Evolutionary conservation across 2,797 vertebrate genomes (phyloP).

Genomic region (Pseudochirops corinnae): DNA sequence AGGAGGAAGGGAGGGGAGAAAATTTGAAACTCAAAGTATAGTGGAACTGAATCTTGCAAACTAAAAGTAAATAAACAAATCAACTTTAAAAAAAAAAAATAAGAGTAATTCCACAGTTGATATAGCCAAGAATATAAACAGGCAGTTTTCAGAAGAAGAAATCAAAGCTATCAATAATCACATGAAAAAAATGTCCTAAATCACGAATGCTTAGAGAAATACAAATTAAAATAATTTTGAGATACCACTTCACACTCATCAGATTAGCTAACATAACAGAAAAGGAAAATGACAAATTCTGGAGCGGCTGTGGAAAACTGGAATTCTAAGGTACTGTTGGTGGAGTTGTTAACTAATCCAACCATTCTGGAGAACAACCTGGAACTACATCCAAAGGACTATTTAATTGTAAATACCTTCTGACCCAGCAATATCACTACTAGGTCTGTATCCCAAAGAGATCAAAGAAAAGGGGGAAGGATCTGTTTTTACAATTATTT

Average conservation of each 20-base stretch:
- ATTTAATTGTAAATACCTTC: not conserved
- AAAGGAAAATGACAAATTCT: not conserved
- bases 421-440: not conserved
- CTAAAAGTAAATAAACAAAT: too few relatives aligned
- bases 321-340: not conserved
- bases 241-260: not conserved
- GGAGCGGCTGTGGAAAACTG: not conserved
- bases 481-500: too few relatives aligned
- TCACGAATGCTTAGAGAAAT: not conserved
- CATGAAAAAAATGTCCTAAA: not conserved
- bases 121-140: not conserved
- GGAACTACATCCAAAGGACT: too few relatives aligned
- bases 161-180: not conserved
- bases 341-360: not conserved
- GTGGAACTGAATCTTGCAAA: too few relatives aligned
- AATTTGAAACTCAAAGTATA: too few relatives aligned
- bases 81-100: too few relatives aligned
- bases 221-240: not conserved
- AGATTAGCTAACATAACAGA: not conserved
- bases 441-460: not conserved
- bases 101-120: not conserved
- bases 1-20: too few relatives aligned
- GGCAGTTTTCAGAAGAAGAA: not conserved
- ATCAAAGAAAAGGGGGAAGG: not conserved
- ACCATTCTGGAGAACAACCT: not conserved